Percentiles rank a stretch among this genome's conserved stretches.
Evolutionary conservation across 2,113 vertebrate genomes (phyloP).

Genomic region (Sus scrofa): T2T-Sscrofa CM000812.6:239160501-239161000

Average conservation of each 20-base stretch:
- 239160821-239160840: not conserved
- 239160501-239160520: not conserved
- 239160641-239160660: not conserved
- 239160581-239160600: not conserved
- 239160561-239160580: not conserved
- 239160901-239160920: not conserved
- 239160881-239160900: not conserved
- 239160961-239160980: not conserved
- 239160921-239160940: not conserved
- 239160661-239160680: not conserved
- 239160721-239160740: not conserved
- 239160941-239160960: slow-evolving; percentile 7
- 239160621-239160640: not conserved
- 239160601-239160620: not conserved
- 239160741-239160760: not conserved
- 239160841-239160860: not conserved
- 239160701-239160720: not conserved
- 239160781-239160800: not conserved
- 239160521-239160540: slow-evolving; percentile 16
- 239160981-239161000: slow-evolving; percentile 8
- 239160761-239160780: not conserved
- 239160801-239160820: not conserved
- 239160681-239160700: not conserved
- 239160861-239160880: not conserved
- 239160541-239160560: not conserved